Base-by-base conservation (phyloP, 2,888 invertebrate genomes). In the Ophioninae sp. region DNA sequence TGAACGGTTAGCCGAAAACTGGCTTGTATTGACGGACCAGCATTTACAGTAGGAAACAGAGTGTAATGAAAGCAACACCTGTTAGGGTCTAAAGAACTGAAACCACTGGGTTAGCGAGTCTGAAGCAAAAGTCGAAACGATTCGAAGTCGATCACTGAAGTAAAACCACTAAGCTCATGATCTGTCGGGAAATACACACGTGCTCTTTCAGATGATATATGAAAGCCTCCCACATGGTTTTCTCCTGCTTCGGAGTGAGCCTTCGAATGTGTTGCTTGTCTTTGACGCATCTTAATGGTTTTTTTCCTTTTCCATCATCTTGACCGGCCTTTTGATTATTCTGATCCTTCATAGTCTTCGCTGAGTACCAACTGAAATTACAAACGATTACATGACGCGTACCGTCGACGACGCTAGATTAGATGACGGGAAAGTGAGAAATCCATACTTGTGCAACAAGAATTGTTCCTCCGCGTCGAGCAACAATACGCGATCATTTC, bases 181-280 rank as follows among this genome's bases (percentile, higher is more conserved):
- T 30, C 1, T 13, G 41, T 59, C 7, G 22, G 10, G 10, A 1
- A 68, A 56, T 76, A 71, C 69, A 44, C 68, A 88, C 96, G 83
- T 96, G 95, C 83, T 95, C 95, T 88, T 95, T 95, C 74, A 99
- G 94, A 93, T 98, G 97, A 87, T 97, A 96, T 63, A 99, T 95
- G 71, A 98, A 94, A 3, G 96, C 96, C 58, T 95, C 94, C 96
- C 97, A 98, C 91, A 97, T 95, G 0, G 96, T 96, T 90, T 96
- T 96, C 87, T 98, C 98, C 88, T 97, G 96, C 90, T 96, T 95
- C 0, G 94, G 94, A 85, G 93, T 94, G 22, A 90, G 41, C 61
- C 82, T 87, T 61, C 78, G 86, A 22, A 67, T 44, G 10, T 81
- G 37, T 41, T 63, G 73, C 39, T 79, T 86, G 20, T 71, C 56